A percentile compares a stretch with the other conserved stretches of the same genome.
Conservation (phyloP, 2,797 vertebrate species). For the Aeoliscus strigatus region DNA sequence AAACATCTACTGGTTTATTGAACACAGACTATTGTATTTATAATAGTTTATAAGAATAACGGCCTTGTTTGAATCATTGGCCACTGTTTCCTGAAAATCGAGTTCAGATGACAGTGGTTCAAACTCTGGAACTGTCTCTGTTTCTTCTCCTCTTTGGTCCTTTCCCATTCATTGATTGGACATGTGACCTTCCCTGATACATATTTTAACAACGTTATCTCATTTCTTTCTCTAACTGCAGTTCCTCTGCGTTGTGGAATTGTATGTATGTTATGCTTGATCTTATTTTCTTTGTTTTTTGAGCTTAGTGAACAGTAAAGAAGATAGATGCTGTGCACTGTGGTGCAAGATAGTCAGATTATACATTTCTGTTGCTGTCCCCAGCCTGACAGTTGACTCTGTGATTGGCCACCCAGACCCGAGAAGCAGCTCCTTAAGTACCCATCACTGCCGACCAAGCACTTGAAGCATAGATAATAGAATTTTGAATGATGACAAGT, state of each 20-base stretch:
- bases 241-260: no score
- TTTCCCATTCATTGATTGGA: neutral
- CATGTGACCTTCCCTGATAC: no score
- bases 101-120: no score
- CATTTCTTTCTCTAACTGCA: no score
- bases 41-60: constrained; percentile 5
- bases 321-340: constrained; percentile 12
- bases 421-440: constrained; percentile 30
- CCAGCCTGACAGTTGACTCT: constrained; percentile 25
- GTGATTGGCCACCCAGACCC: constrained; percentile 25
- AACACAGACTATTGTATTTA: constrained; percentile 4
- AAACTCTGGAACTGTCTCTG: neutral
- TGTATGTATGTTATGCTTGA: no score
- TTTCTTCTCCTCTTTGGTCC: neutral
- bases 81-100: neutral
- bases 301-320: no score
- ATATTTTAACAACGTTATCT: no score
- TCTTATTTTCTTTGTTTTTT: no score
- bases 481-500: no score
- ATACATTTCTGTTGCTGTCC: constrained; percentile 26
- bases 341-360: constrained; percentile 26
- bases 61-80: constrained; percentile 2
- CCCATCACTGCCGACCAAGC: constrained; percentile 36
- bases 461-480: constrained; percentile 45
- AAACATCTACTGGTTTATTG: constrained; percentile 9